A percentile compares a stretch with the other conserved stretches of the same genome.
Evolutionary conservation across 2,797 vertebrate genomes (phyloP).

Genomic region (Stomatorhinus walkeri): DNA sequence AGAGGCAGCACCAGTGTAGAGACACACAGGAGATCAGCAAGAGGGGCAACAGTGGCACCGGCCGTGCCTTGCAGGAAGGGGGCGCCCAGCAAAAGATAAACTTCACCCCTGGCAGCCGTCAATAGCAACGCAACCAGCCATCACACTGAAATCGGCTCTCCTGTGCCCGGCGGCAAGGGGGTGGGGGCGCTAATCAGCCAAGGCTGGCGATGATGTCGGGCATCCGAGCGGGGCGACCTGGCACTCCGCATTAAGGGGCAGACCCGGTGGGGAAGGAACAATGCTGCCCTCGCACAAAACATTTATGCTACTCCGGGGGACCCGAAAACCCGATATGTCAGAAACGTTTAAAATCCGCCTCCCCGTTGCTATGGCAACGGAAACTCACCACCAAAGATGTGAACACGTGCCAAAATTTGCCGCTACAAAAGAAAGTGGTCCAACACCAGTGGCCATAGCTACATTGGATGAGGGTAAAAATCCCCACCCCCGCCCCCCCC

Average conservation of each 20-base stretch:
- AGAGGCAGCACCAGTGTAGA: not conserved
- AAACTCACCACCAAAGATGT: conserved; percentile 42
- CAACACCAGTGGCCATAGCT: conserved; percentile 42
- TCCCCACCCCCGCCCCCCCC: conserved; percentile 18
- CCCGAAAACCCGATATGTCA: conserved; percentile 30
- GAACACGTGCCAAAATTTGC: conserved; percentile 43
- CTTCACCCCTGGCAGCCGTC: conserved; percentile 1
- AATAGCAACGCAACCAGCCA: not conserved
- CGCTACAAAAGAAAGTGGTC: conserved; percentile 37
- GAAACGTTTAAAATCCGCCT: conserved; percentile 35
- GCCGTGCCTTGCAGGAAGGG: not conserved
- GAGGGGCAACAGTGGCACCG: not conserved
- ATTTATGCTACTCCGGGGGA: conserved; percentile 2
- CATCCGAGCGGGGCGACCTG: conserved; percentile 1
- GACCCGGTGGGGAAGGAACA: not conserved
- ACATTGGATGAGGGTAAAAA: conserved; percentile 39
- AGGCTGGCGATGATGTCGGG: not conserved
- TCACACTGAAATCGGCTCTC: not conserved
- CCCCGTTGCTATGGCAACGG: conserved; percentile 41
- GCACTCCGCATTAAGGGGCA: not conserved
- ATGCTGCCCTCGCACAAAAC: not conserved
- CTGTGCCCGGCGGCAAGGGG: not conserved
- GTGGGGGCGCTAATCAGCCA: not conserved
- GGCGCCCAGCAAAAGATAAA: not conserved
- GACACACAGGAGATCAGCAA: conserved; percentile 9